These are phyloP conservation scores for Erpornis zantholeuca DNA, from an alignment of 2,113 vertebrate species.

Conservation along the genomic window DNA sequence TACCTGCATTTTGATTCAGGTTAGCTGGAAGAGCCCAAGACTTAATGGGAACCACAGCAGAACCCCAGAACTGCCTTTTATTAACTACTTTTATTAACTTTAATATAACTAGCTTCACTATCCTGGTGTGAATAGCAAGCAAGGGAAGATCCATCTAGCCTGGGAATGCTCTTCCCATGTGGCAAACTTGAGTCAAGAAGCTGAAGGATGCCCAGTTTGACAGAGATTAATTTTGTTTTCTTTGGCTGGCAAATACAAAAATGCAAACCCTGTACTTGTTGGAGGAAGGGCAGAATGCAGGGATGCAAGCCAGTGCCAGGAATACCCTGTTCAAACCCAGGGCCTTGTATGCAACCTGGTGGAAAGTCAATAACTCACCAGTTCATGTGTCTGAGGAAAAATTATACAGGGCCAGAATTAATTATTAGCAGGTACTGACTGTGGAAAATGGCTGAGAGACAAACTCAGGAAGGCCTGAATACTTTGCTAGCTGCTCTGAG, in stretches of 20 bases:
- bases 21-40: not conserved
- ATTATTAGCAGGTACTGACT: not conserved
- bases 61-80: not conserved
- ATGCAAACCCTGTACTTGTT: not conserved
- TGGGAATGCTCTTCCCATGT: not conserved
- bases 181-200: not conserved
- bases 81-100: not conserved
- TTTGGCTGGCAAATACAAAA: not conserved
- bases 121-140: not conserved
- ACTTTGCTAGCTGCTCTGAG: not conserved
- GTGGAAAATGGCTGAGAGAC: not conserved
- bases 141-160: not conserved
- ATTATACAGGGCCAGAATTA: not conserved
- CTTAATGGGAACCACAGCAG: not conserved
- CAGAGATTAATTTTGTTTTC: not conserved
- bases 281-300: not conserved
- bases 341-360: not conserved
- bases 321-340: not conserved
- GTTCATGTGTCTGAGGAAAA: not conserved
- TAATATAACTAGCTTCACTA: not conserved
- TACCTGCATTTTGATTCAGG: not conserved
- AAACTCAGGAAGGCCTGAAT: not conserved
- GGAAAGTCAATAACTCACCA: constrained; percentile 1
- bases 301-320: not conserved
- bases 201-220: not conserved